phyloP scores from a whole-genome alignment of 2,113 vertebrate species.

The Notarius lentiginosus region DNA sequence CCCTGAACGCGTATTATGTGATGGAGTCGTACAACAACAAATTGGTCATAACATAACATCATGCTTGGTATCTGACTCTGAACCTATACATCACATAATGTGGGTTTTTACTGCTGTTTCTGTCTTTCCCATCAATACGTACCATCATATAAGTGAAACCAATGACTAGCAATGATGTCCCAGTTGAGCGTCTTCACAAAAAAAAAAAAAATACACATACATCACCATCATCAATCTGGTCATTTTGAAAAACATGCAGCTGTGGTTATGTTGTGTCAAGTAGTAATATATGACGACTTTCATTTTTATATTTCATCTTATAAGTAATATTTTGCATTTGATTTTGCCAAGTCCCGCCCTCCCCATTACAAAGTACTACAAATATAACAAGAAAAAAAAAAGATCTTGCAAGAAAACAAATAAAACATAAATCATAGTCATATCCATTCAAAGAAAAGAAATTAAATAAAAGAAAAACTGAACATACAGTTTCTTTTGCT shows the following conservation, averaged over 20 bases:
- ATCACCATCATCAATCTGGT: constrained; percentile 47
- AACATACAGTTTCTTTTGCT: constrained; percentile 55
- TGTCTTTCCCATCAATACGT: constrained; percentile 20
- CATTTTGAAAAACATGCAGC: constrained; percentile 56
- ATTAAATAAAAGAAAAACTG: constrained; percentile 18
- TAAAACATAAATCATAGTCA: constrained; percentile 33
- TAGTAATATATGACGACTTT: constrained; percentile 58
- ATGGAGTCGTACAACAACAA: not conserved
- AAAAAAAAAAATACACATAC: constrained; percentile 36
- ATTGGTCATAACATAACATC: not conserved
- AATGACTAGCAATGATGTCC: constrained; percentile 57
- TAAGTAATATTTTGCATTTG: constrained; percentile 52
- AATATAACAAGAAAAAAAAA: constrained; percentile 52
- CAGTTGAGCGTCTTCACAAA: constrained; percentile 50
- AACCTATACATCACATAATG: constrained; percentile 9
- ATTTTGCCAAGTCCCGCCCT: constrained; percentile 21
- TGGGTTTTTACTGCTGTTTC: constrained; percentile 5
- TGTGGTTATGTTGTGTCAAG: constrained; percentile 56
- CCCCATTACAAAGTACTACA: constrained; percentile 40
- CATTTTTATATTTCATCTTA: constrained; percentile 56
- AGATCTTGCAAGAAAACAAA: constrained; percentile 34
- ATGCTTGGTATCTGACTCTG: not conserved
- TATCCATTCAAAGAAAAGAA: constrained; percentile 39
- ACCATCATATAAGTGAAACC: constrained; percentile 52
- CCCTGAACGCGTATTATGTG: not conserved